phyloP scores from a whole-genome alignment of 2,113 vertebrate species.

The Aegithalos caudatus region DNA sequence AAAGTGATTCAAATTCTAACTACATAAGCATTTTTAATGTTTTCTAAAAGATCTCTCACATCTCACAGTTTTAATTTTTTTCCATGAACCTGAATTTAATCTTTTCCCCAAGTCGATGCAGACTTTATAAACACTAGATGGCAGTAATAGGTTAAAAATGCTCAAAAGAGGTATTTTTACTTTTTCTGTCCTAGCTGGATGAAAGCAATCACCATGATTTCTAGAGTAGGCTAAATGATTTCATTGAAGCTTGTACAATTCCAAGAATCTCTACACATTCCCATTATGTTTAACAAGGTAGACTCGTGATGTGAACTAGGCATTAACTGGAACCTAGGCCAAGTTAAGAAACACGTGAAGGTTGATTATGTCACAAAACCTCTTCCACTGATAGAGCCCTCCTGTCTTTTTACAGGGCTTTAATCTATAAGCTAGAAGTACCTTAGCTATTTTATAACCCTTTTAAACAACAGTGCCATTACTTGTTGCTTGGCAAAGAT shows the following conservation, averaged over 20 bases:
- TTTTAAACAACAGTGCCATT: not conserved
- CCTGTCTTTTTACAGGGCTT: not conserved
- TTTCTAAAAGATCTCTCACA: not conserved
- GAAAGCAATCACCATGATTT: not conserved
- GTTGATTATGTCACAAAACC: not conserved
- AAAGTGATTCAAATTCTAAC: not conserved
- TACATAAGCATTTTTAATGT: not conserved
- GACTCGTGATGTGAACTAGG: not conserved
- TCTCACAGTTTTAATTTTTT: not conserved
- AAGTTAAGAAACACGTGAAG: not conserved
- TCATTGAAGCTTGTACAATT: not conserved
- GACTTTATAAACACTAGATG: conserved; percentile 63
- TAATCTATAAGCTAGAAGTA: not conserved
- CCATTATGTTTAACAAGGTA: not conserved
- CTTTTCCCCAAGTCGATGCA: not conserved
- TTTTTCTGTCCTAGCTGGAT: not conserved
- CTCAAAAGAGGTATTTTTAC: not conserved
- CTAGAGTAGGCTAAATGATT: not conserved
- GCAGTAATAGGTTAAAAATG: conserved; percentile 54
- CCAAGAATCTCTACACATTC: not conserved
- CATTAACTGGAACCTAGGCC: not conserved
- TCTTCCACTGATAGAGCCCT: not conserved
- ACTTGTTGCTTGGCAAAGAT: not conserved
- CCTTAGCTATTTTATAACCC: not conserved
- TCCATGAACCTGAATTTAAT: not conserved